A percentile compares a stretch with the other conserved stretches of the same genome.
phyloP scores from a whole-genome alignment of 2,888 invertebrate genomes.

The Coleophora flavipennella region DNA sequence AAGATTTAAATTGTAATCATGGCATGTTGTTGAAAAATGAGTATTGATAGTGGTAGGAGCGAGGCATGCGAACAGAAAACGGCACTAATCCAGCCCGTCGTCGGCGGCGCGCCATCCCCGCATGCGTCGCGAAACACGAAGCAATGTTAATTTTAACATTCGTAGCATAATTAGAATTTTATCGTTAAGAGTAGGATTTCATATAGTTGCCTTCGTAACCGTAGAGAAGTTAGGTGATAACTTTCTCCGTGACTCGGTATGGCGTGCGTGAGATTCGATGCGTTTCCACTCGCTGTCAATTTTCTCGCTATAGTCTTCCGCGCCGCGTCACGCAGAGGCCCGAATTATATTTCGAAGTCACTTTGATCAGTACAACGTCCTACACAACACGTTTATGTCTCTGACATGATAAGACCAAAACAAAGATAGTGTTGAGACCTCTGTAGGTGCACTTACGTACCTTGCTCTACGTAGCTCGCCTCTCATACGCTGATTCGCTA shows the following conservation, averaged over 20 bases:
- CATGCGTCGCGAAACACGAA: slow-evolving; percentile 41
- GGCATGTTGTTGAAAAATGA: slow-evolving; percentile 23
- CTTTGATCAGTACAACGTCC: no score
- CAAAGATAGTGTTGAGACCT: no score
- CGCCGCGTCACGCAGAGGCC: slow-evolving; percentile 19
- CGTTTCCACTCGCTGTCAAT: slow-evolving; percentile 50
- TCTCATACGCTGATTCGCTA: slow-evolving; percentile 42
- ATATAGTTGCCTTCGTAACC: slow-evolving; percentile 71
- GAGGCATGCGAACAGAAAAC: slow-evolving; percentile 29
- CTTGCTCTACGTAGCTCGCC: slow-evolving; percentile 20
- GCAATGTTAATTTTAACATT: slow-evolving; percentile 73
- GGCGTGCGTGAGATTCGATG: slow-evolving; percentile 36
- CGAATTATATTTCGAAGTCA: no score
- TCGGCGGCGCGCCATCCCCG: slow-evolving; percentile 12
- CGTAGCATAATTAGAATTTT: slow-evolving; percentile 68
- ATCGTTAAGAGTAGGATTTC: slow-evolving; percentile 70
- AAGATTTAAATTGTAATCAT: slow-evolving; percentile 15
- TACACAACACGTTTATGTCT: no score
- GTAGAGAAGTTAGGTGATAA: slow-evolving; percentile 67
- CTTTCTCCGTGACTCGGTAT: slow-evolving; percentile 59
- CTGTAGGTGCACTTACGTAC: no score
- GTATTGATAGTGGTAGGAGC: slow-evolving; percentile 10
- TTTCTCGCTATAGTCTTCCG: slow-evolving; percentile 49
- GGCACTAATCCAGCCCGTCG: slow-evolving; percentile 45
- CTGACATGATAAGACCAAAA: no score